phyloP scores from a whole-genome alignment of 2,797 vertebrate genomes.

The Oryzias sinensis region DNA sequence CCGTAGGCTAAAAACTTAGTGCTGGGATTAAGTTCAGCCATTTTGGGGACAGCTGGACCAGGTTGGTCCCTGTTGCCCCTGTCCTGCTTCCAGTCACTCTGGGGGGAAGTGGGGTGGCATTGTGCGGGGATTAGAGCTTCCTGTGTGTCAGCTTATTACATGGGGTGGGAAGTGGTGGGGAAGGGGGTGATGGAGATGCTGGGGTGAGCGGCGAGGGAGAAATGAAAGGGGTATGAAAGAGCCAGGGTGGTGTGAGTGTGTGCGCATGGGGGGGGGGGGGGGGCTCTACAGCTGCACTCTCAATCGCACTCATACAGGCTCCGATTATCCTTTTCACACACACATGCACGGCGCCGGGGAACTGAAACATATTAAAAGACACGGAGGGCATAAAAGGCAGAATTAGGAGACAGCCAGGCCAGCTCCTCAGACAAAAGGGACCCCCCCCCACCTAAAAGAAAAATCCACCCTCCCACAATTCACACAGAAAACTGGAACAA shows the following conservation, averaged over 20 bases:
- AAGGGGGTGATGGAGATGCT: slow-evolving; percentile 42
- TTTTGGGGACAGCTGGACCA: slow-evolving; percentile 85
- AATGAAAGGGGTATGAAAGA: slow-evolving; percentile 82
- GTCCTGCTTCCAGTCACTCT: slow-evolving; percentile 75
- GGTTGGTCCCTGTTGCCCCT: slow-evolving; percentile 73
- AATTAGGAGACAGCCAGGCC: slow-evolving; percentile 69
- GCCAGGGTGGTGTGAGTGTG: slow-evolving; percentile 68
- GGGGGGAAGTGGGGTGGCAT: slow-evolving; percentile 73
- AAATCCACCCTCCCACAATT: slow-evolving; percentile 6
- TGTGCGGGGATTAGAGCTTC: slow-evolving; percentile 84
- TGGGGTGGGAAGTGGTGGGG: slow-evolving; percentile 52
- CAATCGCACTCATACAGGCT: slow-evolving; percentile 78
- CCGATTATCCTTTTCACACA: slow-evolving; percentile 75
- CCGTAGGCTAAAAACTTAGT: slow-evolving; percentile 59
- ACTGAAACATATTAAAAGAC: slow-evolving; percentile 79
- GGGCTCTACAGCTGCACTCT: slow-evolving; percentile 81
- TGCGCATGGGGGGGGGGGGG: slow-evolving; percentile 67
- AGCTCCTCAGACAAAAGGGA: slow-evolving; percentile 62
- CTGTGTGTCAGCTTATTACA: slow-evolving; percentile 84
- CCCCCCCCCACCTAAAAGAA: slow-evolving; percentile 5
- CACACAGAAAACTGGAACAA: slow-evolving; percentile 59
- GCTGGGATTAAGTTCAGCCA: slow-evolving; percentile 80
- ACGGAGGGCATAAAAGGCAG: slow-evolving; percentile 65
- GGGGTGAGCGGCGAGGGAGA: slow-evolving; percentile 73
- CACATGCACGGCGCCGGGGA: slow-evolving; percentile 52